A percentile compares a stretch with the other conserved stretches of the same genome.
Evolutionary conservation across 2,888 invertebrate genomes (phyloP).

Genomic region (Schizotus pectinicornis): DNA sequence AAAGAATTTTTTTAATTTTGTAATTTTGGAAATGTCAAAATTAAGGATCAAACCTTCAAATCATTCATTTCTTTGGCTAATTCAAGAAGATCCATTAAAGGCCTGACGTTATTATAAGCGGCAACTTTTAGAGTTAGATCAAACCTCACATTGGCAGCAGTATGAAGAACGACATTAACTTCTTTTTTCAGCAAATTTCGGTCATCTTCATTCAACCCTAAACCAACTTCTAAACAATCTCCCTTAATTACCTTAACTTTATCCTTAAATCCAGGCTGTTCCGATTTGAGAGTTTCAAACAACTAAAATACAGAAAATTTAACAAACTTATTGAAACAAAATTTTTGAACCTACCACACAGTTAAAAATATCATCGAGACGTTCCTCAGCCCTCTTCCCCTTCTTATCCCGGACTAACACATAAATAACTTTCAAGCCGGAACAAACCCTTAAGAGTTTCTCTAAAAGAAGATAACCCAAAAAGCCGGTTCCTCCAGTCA

Average conservation of each 20-base stretch:
- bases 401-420: not conserved
- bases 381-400: not conserved
- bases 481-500: not conserved
- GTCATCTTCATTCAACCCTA: constrained; percentile 62
- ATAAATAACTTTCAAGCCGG: not conserved
- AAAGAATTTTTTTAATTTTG: not conserved
- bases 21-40: not conserved
- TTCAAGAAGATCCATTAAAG: not conserved
- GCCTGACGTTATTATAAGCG: constrained; percentile 42
- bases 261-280: not conserved
- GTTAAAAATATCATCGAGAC: not conserved
- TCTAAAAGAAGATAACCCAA: not conserved
- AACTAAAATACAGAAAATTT: not conserved
- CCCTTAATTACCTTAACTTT: constrained; percentile 46
- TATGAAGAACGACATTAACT: constrained; percentile 73
- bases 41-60: not conserved
- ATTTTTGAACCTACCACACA: not conserved
- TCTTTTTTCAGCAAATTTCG: constrained; percentile 57
- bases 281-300: not conserved
- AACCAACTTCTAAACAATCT: constrained; percentile 60
- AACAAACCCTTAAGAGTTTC: not conserved
- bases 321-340: not conserved
- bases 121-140: constrained; percentile 74
- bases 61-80: not conserved
- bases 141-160: constrained; percentile 78